phyloP scores from a whole-genome alignment of 2,797 vertebrate species.

The Hylomyscus alleni region DNA sequence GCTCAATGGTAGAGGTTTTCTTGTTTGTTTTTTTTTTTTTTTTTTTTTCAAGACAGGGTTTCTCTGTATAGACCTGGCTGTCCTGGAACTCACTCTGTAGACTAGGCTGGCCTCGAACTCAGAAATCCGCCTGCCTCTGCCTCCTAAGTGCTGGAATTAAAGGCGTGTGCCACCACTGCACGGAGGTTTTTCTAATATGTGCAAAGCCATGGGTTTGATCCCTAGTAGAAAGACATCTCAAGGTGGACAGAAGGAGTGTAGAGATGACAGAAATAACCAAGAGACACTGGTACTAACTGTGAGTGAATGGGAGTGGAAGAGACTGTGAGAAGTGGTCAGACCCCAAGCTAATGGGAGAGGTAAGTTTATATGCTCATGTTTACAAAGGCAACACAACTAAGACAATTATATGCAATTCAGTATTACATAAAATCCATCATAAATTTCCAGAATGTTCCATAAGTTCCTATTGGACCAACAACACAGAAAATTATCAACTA shows the following conservation, averaged over 20 bases:
- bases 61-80: too few relatives aligned
- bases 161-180: too few relatives aligned
- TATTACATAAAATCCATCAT: neutral
- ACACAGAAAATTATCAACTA: neutral
- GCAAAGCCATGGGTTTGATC: neutral
- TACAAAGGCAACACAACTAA: neutral
- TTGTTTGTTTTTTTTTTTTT: too few relatives aligned
- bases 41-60: too few relatives aligned
- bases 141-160: too few relatives aligned
- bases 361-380: neutral
- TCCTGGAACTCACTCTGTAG: too few relatives aligned
- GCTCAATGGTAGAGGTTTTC: neutral
- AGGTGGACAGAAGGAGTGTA: neutral
- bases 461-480: neutral
- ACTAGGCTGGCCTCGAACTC: too few relatives aligned
- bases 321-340: neutral
- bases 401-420: neutral
- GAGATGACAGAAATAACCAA: neutral
- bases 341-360: neutral
- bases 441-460: neutral
- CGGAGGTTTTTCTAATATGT: neutral
- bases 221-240: neutral
- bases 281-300: too few relatives aligned
- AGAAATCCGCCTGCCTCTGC: too few relatives aligned
- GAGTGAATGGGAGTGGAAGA: neutral